A percentile compares a stretch with the other conserved stretches of the same genome.
Evolutionary conservation across 2,888 invertebrate species (phyloP).

Genomic region (Nycteola revayana): DNA sequence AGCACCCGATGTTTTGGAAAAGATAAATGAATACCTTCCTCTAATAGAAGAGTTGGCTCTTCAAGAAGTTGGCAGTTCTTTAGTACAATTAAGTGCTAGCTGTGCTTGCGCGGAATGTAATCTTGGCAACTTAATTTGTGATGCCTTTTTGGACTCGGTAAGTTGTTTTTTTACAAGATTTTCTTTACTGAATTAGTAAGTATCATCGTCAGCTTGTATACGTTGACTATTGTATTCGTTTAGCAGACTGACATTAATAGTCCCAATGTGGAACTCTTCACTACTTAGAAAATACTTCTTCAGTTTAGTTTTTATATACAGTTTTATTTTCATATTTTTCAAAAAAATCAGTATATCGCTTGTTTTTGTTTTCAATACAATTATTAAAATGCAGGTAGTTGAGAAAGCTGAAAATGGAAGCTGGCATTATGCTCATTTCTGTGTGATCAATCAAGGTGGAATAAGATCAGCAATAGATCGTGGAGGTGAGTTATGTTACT

Average conservation of each 20-base stretch:
- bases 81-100: constrained; percentile 78
- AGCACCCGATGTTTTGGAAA: constrained; percentile 77
- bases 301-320: background rate
- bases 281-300: too few species aligned
- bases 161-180: too few species aligned
- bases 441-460: constrained; percentile 85
- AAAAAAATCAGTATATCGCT: background rate
- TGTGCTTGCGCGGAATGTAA: constrained; percentile 87
- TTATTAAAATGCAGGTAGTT: constrained; percentile 76
- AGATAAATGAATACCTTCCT: constrained; percentile 83
- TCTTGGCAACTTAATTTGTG: constrained; percentile 87
- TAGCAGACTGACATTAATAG: too few species aligned
- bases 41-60: constrained; percentile 78
- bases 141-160: constrained; percentile 86
- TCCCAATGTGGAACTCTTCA: too few species aligned
- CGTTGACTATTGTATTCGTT: too few species aligned
- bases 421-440: constrained; percentile 87
- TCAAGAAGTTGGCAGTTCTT: constrained; percentile 80
- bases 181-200: too few species aligned
- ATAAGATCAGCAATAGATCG: constrained; percentile 84
- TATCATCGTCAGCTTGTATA: too few species aligned
- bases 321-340: background rate
- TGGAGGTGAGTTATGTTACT: constrained; percentile 73
- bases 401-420: constrained; percentile 62
- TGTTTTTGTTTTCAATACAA: constrained; percentile 8